Evolutionary conservation across 2,888 invertebrate genomes (phyloP).

Genomic region (Melitaea athalia): DNA sequence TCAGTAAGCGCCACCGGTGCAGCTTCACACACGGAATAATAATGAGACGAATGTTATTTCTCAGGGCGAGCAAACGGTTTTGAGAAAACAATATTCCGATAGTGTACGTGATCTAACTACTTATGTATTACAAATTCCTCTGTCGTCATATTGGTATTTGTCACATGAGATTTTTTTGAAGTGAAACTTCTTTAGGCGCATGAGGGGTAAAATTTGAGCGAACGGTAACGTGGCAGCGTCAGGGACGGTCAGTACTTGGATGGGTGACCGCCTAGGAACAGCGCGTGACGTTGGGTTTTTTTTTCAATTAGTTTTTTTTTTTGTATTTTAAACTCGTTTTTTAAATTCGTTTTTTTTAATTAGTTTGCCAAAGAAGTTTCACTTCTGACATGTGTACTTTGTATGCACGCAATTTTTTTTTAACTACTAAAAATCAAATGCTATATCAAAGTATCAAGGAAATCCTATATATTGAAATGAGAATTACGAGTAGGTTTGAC

Average conservation of each 20-base stretch:
- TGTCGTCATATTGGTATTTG: constrained; percentile 65
- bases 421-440: not conserved
- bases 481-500: not conserved
- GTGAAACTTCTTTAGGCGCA: no score
- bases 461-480: not conserved
- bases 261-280: no score
- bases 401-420: no score
- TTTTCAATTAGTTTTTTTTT: no score
- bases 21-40: constrained; percentile 57
- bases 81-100: constrained; percentile 78
- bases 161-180: constrained; percentile 57
- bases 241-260: no score
- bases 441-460: not conserved
- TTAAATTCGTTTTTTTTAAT: no score
- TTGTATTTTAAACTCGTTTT: no score
- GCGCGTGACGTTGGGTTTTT: no score
- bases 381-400: no score
- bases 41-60: constrained; percentile 66
- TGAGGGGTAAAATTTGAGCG: no score
- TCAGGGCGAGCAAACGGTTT: constrained; percentile 76
- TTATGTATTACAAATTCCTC: constrained; percentile 69
- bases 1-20: constrained; percentile 63
- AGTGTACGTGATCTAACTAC: constrained; percentile 62
- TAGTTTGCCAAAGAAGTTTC: no score
- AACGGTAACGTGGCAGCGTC: no score